Percentiles rank a stretch among this genome's conserved stretches.
These are phyloP conservation scores for roundworm (Caenorhabditis elegans) DNA, from an alignment of 1,140 invertebrate genomes.

Conservation along the genomic window DNA sequence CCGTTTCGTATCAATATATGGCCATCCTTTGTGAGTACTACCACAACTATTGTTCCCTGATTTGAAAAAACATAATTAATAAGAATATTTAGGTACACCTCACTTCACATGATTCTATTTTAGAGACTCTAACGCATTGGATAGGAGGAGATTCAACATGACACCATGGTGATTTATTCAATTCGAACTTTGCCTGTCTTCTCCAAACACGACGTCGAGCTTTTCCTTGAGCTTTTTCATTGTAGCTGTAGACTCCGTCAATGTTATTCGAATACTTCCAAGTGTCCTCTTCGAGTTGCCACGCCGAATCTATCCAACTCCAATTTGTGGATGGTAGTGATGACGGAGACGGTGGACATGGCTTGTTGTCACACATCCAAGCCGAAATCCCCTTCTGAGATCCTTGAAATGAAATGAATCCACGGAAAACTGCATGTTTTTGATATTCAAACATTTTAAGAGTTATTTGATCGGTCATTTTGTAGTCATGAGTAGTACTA, in stretches of 20 bases:
- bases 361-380: not conserved
- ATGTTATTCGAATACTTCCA: not conserved
- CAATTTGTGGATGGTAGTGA: not conserved
- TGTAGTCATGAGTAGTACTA: not conserved
- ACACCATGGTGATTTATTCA: not conserved
- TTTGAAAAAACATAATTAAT: too few species aligned
- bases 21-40: not conserved
- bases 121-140: not conserved
- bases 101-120: not conserved
- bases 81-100: too few species aligned
- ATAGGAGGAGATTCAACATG: not conserved
- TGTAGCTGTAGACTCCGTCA: not conserved
- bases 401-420: conserved; percentile 22
- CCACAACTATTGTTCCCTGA: not conserved
- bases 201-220: not conserved
- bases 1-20: not conserved
- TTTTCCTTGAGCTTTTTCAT: not conserved
- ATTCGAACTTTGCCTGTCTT: not conserved
- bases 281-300: not conserved
- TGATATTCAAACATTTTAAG: not conserved
- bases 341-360: not conserved
- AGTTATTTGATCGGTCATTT: not conserved
- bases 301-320: not conserved
- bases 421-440: not conserved
- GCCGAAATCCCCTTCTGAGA: not conserved